These are phyloP conservation scores for Cynocephalus volans DNA, from an alignment of 2,113 vertebrate genomes.

Conservation along the genomic window DNA sequence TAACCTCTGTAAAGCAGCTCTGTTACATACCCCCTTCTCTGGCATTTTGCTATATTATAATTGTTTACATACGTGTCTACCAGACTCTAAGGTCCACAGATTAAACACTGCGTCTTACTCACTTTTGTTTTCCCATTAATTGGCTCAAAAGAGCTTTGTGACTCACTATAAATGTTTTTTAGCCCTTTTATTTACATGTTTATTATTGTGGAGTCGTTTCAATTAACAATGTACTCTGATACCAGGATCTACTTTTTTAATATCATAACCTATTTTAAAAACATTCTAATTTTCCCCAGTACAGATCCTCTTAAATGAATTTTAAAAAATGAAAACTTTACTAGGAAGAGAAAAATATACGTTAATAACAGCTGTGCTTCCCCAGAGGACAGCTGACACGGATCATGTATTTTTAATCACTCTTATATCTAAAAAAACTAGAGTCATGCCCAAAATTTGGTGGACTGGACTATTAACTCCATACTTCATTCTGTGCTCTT, in stretches of 20 bases:
- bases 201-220: not conserved
- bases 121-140: not conserved
- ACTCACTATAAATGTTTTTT: not conserved
- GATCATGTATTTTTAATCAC: not conserved
- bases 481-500: not conserved
- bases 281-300: not conserved
- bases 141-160: not conserved
- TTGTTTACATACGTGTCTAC: not conserved
- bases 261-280: not conserved
- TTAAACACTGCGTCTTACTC: not conserved
- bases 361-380: not conserved
- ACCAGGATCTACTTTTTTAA: not conserved
- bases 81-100: not conserved
- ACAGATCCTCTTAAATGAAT: not conserved
- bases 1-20: not conserved
- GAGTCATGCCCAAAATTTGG: accelerated
- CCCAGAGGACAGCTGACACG: not conserved
- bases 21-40: not conserved
- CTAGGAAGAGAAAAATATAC: not conserved
- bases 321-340: not conserved
- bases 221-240: not conserved
- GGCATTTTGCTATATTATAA: not conserved
- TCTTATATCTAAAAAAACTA: not conserved
- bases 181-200: not conserved
- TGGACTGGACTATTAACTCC: no score